Evolutionary conservation across 2,888 invertebrate species (phyloP).

Genomic region (Polydrusus cervinus): DNA sequence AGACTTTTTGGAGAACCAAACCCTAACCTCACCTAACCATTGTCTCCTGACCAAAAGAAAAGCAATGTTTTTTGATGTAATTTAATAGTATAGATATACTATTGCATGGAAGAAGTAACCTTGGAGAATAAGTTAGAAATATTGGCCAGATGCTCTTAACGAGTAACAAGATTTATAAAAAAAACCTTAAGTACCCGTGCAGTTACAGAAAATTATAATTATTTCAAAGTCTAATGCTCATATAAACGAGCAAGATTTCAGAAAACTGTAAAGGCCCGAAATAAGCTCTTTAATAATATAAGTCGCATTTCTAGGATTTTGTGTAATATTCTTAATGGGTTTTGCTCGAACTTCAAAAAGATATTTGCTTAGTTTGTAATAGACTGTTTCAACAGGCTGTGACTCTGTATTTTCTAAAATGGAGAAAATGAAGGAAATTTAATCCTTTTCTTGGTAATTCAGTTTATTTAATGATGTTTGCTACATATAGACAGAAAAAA

Average conservation of each 20-base stretch:
- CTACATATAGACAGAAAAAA: neutral
- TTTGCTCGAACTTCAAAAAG: slow-evolving; percentile 15
- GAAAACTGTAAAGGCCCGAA: neutral
- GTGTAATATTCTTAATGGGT: slow-evolving; percentile 19
- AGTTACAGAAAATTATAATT: neutral
- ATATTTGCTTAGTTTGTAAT: slow-evolving; percentile 26
- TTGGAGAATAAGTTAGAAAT: no score
- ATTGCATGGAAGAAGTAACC: no score
- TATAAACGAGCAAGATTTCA: slow-evolving; percentile 10
- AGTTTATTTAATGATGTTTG: neutral
- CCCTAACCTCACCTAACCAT: no score
- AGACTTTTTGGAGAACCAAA: no score
- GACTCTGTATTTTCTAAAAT: slow-evolving; percentile 9
- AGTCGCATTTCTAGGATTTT: slow-evolving; percentile 21
- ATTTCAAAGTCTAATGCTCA: neutral
- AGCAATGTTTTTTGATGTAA: no score
- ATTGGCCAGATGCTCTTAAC: neutral
- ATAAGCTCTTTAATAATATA: slow-evolving; percentile 3
- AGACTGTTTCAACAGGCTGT: slow-evolving; percentile 3
- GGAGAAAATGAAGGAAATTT: neutral
- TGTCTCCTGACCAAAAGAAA: no score
- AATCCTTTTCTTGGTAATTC: neutral
- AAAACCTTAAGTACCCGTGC: neutral
- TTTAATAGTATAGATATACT: no score
- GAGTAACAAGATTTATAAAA: neutral